Percentiles rank a stretch among this genome's conserved stretches.
Evolutionary conservation across 2,888 invertebrate genomes (phyloP).

Genomic region (Dione vanillae): DNA sequence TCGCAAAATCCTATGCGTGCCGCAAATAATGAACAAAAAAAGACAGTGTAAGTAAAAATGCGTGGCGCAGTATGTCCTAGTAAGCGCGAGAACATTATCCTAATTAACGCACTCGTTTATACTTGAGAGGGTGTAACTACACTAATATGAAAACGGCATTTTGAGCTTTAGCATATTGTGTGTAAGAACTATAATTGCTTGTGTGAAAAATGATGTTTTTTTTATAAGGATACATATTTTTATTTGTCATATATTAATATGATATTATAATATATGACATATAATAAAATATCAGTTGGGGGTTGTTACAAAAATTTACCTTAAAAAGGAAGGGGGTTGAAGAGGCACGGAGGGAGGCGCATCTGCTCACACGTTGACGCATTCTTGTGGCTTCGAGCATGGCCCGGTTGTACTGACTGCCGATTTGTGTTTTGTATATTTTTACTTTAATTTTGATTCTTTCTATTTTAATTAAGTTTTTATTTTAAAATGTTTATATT

Average conservation of each 20-base stretch:
- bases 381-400: slow-evolving; percentile 78
- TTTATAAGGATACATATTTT: slow-evolving; percentile 5
- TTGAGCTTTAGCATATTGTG: background rate
- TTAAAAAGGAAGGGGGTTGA: slow-evolving; percentile 53
- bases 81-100: slow-evolving; percentile 48
- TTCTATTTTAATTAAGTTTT: background rate
- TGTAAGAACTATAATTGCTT: slow-evolving; percentile 28
- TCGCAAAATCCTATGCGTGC: slow-evolving; percentile 39
- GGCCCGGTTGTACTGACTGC: slow-evolving; percentile 52
- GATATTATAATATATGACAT: slow-evolving; percentile 30
- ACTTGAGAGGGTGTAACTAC: slow-evolving; percentile 28
- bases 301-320: slow-evolving; percentile 56
- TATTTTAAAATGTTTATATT: too few species aligned
- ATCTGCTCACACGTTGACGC: slow-evolving; percentile 76
- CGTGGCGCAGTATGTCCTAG: slow-evolving; percentile 45
- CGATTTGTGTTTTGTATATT: slow-evolving; percentile 8
- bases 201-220: background rate
- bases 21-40: slow-evolving; percentile 40
- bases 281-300: slow-evolving; percentile 38
- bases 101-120: slow-evolving; percentile 43
- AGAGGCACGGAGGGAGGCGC: slow-evolving; percentile 56
- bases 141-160: slow-evolving; percentile 9
- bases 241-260: slow-evolving; percentile 12
- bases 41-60: slow-evolving; percentile 40
- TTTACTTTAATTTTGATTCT: background rate